Evolutionary conservation across 2,888 invertebrate species (phyloP).

Genomic region (Tetragonula carbonaria): DNA sequence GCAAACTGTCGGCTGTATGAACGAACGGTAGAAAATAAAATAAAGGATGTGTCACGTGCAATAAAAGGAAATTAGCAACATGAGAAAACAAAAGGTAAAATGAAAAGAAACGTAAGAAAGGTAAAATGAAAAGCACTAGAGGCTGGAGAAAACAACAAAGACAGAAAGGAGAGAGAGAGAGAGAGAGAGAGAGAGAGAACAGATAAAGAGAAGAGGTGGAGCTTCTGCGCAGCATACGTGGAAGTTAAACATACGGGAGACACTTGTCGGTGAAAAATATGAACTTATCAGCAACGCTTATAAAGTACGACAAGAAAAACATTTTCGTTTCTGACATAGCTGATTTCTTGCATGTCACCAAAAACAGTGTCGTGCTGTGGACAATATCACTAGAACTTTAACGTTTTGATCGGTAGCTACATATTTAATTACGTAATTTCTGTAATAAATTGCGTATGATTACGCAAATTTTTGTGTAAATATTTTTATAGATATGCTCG

Average conservation of each 20-base stretch:
- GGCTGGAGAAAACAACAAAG: background rate
- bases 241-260: slow-evolving; percentile 23
- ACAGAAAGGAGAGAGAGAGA: background rate
- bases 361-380: background rate
- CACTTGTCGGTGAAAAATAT: slow-evolving; percentile 44
- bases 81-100: slow-evolving; percentile 2
- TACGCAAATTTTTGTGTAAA: background rate
- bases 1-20: background rate
- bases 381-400: background rate
- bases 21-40: background rate
- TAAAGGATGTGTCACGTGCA: background rate
- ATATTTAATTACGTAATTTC: background rate
- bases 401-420: background rate
- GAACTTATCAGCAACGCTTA: slow-evolving; percentile 34
- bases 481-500: too few species aligned
- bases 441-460: background rate
- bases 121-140: slow-evolving; percentile 4
- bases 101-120: slow-evolving; percentile 6
- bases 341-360: background rate
- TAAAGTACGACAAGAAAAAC: slow-evolving; percentile 25
- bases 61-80: background rate
- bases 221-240: slow-evolving; percentile 38
- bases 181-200: background rate
- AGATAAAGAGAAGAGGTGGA: background rate
- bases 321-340: slow-evolving; percentile 30